A percentile compares a stretch with the other conserved stretches of the same genome.
These are phyloP conservation scores for Onychostruthus taczanowskii DNA, from an alignment of 2,113 vertebrate species.

Conservation along the genomic window DNA sequence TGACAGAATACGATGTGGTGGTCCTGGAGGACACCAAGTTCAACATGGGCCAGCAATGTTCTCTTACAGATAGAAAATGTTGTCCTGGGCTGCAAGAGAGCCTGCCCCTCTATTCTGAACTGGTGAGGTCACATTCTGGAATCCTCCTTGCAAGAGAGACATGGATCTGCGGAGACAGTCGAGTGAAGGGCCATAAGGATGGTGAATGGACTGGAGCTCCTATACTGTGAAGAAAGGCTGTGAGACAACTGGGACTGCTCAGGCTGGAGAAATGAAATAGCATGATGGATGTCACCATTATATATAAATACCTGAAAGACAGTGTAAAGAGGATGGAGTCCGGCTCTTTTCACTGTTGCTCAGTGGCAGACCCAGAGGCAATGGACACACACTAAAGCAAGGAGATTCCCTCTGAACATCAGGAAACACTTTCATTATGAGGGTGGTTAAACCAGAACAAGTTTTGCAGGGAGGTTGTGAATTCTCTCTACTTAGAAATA, in stretches of 20 bases:
- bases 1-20: fast-evolving
- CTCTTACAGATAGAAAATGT: too few relatives aligned
- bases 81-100: not conserved
- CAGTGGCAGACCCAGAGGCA: not conserved
- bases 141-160: not conserved
- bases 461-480: not conserved
- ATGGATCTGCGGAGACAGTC: not conserved
- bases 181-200: not conserved
- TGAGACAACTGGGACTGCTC: not conserved
- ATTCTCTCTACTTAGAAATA: not conserved
- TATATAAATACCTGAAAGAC: not conserved
- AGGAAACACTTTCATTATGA: not conserved
- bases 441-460: not conserved
- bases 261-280: not conserved
- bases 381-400: not conserved
- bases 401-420: not conserved
- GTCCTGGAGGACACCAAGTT: not conserved
- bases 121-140: not conserved
- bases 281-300: not conserved
- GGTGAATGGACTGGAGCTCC: not conserved
- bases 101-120: not conserved
- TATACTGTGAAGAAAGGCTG: not conserved
- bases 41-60: not conserved
- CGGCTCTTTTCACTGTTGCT: not conserved
- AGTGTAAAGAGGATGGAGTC: not conserved